Base-by-base conservation (phyloP, 2,888 invertebrate species). In the Colletes collaris region DNA sequence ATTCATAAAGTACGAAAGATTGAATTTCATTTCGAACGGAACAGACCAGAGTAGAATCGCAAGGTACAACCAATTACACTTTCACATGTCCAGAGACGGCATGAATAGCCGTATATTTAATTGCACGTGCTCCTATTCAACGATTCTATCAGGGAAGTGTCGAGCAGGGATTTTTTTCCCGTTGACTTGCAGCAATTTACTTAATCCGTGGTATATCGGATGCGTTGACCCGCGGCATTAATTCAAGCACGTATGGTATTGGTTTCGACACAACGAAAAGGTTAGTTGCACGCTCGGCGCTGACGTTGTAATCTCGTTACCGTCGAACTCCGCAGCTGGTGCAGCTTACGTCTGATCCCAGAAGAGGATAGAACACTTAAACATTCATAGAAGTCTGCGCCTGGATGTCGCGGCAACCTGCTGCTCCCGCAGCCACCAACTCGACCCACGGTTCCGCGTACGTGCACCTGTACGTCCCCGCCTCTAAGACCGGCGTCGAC, bases 271-370 rank as follows among this genome's bases (percentile, higher is more conserved):
- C 71, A 73, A 66, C 77, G 78, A 74, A 81, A 81, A 82, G 75
- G 80, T 85, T 82, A 71, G 85, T 69, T 65, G 77, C 76, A 75
- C 79, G 67, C 76, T 70, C 79, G 27, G 70, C 62, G 80, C 71
- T 82, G 85, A 85, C 81, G 82, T 74, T 67, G 81, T 87, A 87
- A 87, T 87, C 87, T 82, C 83, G 85, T 87, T 87, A 87, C 77
- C 81, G 75, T 64, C 74, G 76, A 83, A 73, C 79, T 79, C 74
- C 58, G 82, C 82, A 82, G 85, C 83, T 85, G 87, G 79, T 75
- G 76, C 77, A 50, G 79, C 78, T 76, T 85, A 79, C 85, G 74
- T 79, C 73, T 65, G 70, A 68, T 68, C 71, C 71, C 70, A 50
- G 79, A 73, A 72, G 83, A 83, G 81, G 81, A 76, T 81, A 68